Percentiles rank a stretch among this genome's conserved stretches.
Evolutionary conservation across 2,888 invertebrate genomes (phyloP).

Genomic region (Hirtodrosophila duncani): DNA sequence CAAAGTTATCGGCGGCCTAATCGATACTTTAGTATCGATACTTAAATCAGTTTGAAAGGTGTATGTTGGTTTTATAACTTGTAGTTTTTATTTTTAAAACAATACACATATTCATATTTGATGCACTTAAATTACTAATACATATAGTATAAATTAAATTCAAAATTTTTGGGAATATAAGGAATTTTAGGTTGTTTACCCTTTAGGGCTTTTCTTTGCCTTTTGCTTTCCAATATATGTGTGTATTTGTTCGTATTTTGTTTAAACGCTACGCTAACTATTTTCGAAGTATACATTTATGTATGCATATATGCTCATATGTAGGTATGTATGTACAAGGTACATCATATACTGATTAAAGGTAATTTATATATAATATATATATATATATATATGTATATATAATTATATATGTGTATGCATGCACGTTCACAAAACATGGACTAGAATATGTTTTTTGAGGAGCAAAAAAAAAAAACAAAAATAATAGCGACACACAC

Average conservation of each 20-base stretch:
- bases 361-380: slow-evolving; percentile 13
- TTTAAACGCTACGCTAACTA: slow-evolving; percentile 33
- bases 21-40: no score
- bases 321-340: slow-evolving; percentile 8
- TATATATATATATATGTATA: slow-evolving; percentile 11
- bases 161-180: slow-evolving; percentile 4
- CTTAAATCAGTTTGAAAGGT: neutral
- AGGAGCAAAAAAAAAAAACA: slow-evolving; percentile 4
- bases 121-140: slow-evolving; percentile 58
- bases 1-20: no score
- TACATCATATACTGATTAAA: slow-evolving; percentile 2
- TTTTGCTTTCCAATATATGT: slow-evolving; percentile 13
- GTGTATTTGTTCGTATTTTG: slow-evolving; percentile 10
- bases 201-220: neutral
- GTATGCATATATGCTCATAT: slow-evolving; percentile 4
- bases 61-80: slow-evolving; percentile 45
- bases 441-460: slow-evolving; percentile 63
- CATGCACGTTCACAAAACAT: slow-evolving; percentile 52
- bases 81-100: slow-evolving; percentile 61
- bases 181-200: slow-evolving; percentile 7
- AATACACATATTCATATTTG: slow-evolving; percentile 57
- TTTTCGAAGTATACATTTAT: slow-evolving; percentile 18
- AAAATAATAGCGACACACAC: slow-evolving; percentile 14
- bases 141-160: slow-evolving; percentile 24
- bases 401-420: slow-evolving; percentile 19